Evolutionary conservation across 2,888 invertebrate species (phyloP), one percentile per base, ranked within the genome.

Genomic region (Prionchulus punctatus): DNA sequence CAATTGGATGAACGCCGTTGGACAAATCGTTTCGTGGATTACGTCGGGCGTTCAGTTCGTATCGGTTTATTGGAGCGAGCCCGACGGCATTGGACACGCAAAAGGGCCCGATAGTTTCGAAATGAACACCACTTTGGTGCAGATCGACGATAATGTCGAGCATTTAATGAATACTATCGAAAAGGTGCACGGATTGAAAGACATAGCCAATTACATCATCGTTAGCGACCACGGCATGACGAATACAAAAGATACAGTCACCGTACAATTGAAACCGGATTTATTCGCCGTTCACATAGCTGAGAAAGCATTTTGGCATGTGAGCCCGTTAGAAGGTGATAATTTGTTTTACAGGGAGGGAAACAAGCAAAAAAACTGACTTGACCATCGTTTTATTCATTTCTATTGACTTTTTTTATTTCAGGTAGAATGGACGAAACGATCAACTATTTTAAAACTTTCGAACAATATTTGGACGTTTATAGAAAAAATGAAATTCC

Each of bases 401-500:
- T 36, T 36, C 36, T 36, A 36, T 18, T 7, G 12, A 18, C 36
- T 12, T 36, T 12, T 36, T 12, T 7, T 23, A 45, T 23, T 45
- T 12, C 47, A 45, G 47, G 47, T 45, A 12, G 23, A 45, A 7
- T 23, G 7, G 12, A 12, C n/a, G 23, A 45, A 12, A 45, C 47
- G 15, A 45, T 45, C 18, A 23, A 12, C 12, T 45, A 45, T 23
- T 23, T 45, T 7, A 12, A 23, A 45, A n/a, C n/a, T 23, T 18
- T 45, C 23, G 12, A 7, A 18, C 47, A 12, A 12, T n/a, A 21
- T 7, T 18, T 45, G 18, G 36, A 12, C 18, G 65, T 65, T n/a
- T 68, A 64, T 59, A 58, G 59, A 62, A 79, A 78, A 63, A 71
- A 76, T 7, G 77, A 82, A 7, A 74, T 81, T 54, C 79, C 79